Evolutionary conservation across 1,140 invertebrate species (phyloP).

Genomic region (Conus betulinus): DNA sequence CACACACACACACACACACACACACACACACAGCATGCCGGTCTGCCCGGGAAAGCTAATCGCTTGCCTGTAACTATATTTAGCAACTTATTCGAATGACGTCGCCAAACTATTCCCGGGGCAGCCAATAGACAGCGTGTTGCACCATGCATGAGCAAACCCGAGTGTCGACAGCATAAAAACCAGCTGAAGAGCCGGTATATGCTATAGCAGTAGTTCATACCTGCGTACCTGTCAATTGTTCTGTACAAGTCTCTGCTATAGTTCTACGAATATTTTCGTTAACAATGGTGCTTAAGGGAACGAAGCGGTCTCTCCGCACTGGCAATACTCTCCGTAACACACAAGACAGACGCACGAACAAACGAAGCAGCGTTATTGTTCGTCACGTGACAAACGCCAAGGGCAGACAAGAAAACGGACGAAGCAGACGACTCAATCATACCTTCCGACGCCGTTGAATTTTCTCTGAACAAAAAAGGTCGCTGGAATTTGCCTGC

Average conservation of each 20-base stretch:
- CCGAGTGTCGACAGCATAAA: background rate
- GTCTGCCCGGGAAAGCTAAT: no score
- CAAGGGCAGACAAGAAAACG: no score
- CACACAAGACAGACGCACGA: background rate
- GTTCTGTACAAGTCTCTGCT: background rate
- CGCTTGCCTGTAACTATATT: background rate
- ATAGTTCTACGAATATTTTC: no score
- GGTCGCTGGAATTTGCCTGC: constrained; percentile 43
- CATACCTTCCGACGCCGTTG: constrained; percentile 31
- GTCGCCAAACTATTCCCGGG: no score
- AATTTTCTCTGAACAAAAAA: constrained; percentile 49
- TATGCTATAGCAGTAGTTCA: background rate
- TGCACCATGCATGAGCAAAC: background rate
- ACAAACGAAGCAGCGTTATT: background rate
- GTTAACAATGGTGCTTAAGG: constrained; percentile 42
- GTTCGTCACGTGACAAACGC: background rate
- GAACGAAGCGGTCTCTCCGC: constrained; percentile 33
- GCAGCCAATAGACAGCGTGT: background rate
- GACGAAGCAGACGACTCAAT: constrained; percentile 27
- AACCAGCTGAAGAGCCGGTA: no score
- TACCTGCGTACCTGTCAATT: background rate
- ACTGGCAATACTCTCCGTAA: constrained; percentile 46
- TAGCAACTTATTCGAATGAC: background rate
- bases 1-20: no score
- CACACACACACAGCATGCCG: no score